Percentiles rank a stretch among this genome's conserved stretches.
phyloP scores from a whole-genome alignment of 2,888 invertebrate genomes.

The Mechanitis messenoides region DNA sequence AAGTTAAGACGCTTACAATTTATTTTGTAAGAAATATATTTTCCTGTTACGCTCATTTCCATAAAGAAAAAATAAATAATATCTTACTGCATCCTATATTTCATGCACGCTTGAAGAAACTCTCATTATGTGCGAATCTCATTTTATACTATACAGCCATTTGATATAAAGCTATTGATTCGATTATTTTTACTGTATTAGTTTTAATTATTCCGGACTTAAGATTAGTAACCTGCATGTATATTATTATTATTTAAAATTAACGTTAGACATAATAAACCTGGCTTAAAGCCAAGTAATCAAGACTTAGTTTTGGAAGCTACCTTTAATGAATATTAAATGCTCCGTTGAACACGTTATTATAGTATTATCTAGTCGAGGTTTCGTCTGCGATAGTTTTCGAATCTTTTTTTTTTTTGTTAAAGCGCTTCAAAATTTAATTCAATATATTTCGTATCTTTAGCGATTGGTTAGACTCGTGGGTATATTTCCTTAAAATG shows the following conservation, averaged over 20 bases:
- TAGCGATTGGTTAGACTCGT: no score
- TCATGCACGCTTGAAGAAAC: no score
- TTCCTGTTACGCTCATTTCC: conserved; percentile 22
- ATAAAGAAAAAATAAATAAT: conserved; percentile 28
- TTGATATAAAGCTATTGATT: no score
- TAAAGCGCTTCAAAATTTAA: no score
- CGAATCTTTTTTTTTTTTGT: no score
- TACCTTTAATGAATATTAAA: conserved; percentile 23
- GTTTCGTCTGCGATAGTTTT: no score
- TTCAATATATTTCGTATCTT: no score
- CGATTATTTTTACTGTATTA: no score
- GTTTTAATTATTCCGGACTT: no score
- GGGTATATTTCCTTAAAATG: no score
- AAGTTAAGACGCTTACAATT: conserved; percentile 12
- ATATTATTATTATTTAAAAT: background rate
- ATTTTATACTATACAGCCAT: no score
- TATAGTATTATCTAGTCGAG: background rate
- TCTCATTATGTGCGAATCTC: no score
- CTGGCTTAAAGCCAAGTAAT: conserved; percentile 25
- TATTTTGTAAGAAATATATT: conserved; percentile 18
- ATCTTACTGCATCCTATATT: conserved; percentile 27
- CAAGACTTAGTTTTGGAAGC: conserved; percentile 24
- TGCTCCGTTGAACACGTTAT: conserved; percentile 22
- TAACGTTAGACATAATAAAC: conserved; percentile 8
- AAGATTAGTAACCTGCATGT: background rate